These are phyloP conservation scores for Spilogale gracilis DNA, from an alignment of 2,113 vertebrate genomes.

Conservation along the genomic window DNA sequence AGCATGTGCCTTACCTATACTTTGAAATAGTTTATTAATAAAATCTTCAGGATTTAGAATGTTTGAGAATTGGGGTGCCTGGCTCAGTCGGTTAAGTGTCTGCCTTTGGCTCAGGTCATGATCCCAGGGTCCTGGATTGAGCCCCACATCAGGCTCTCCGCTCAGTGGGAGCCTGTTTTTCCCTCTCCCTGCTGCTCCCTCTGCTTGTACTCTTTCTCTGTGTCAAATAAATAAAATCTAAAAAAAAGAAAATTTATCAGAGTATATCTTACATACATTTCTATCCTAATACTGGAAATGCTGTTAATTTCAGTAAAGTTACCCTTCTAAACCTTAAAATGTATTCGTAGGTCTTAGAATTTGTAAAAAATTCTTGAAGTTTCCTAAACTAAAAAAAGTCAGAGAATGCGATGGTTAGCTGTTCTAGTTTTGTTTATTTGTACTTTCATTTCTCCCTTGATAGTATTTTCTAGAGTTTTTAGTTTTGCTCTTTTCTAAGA, in stretches of 20 bases:
- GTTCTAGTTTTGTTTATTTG: background rate
- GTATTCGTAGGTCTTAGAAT: background rate
- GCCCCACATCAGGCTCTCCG: no score
- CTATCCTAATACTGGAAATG: background rate
- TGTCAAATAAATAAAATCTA: background rate
- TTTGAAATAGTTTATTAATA: conserved; percentile 3
- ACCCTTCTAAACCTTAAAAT: background rate
- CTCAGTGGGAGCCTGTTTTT: background rate
- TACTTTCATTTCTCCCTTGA: background rate
- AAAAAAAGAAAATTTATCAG: background rate
- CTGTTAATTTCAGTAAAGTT: background rate
- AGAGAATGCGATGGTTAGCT: background rate
- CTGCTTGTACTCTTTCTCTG: no score
- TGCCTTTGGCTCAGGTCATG: background rate
- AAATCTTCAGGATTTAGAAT: background rate
- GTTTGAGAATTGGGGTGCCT: background rate
- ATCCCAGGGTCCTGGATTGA: background rate
- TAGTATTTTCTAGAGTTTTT: background rate
- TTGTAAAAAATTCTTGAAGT: background rate
- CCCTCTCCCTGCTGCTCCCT: background rate
- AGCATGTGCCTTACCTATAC: background rate
- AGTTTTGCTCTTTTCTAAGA: background rate
- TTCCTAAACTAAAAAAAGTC: background rate
- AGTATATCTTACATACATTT: background rate
- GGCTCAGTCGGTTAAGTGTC: background rate